Conservation (phyloP, 2,888 invertebrate genomes). For the Drosophila niveifrons region DNA sequence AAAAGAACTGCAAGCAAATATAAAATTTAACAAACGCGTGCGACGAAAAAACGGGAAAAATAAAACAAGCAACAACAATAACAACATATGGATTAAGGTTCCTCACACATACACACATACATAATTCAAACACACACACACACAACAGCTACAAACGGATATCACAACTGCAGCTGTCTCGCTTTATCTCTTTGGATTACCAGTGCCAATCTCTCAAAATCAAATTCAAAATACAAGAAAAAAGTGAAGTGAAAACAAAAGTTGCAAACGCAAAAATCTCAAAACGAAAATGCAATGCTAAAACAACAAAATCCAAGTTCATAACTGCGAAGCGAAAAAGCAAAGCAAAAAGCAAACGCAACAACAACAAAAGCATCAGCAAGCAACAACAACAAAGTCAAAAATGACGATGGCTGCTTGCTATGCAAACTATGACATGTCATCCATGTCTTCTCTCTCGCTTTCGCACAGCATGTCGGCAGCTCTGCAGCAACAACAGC, state of each 20-base stretch:
- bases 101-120: slow-evolving; percentile 63
- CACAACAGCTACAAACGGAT: slow-evolving; percentile 62
- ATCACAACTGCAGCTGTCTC: slow-evolving; percentile 71
- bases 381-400: slow-evolving; percentile 27
- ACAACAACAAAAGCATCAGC: slow-evolving; percentile 12
- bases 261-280: slow-evolving; percentile 30
- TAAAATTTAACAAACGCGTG: slow-evolving; percentile 53
- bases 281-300: slow-evolving; percentile 55
- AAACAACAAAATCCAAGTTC: slow-evolving; percentile 15
- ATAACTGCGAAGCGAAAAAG: slow-evolving; percentile 2
- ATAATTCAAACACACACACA: slow-evolving; percentile 28
- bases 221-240: slow-evolving; percentile 35
- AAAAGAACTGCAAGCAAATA: no score
- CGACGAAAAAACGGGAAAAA: slow-evolving; percentile 43
- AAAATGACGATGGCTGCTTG: slow-evolving; percentile 85
- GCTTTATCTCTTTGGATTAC: slow-evolving; percentile 81
- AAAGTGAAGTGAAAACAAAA: slow-evolving; percentile 49
- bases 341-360: background rate
- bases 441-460: slow-evolving; percentile 69
- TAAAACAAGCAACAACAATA: slow-evolving; percentile 34
- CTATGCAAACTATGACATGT: slow-evolving; percentile 85
- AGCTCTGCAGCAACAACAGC: slow-evolving; percentile 71
- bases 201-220: slow-evolving; percentile 81
- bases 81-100: slow-evolving; percentile 84
- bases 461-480: slow-evolving; percentile 83